Evolutionary conservation across 1,140 invertebrate species (phyloP), one percentile per base, ranked within the genome.

Genomic region (Delia radicum): DNA sequence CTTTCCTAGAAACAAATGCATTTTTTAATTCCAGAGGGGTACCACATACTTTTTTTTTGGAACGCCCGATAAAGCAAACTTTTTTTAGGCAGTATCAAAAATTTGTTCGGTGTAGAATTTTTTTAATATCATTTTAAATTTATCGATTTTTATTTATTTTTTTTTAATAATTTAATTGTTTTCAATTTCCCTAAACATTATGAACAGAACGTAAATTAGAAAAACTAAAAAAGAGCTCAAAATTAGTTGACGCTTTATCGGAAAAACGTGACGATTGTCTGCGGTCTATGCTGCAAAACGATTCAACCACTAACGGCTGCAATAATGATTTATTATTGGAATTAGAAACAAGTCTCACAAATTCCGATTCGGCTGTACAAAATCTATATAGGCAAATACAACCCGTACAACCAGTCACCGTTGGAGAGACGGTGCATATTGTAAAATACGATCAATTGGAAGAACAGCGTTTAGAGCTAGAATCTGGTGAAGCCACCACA

Each of bases 401-500:
- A 29, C 88, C 88, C 2, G 80, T 87, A 13, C 88, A 89, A 74
- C 85, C 88, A 29, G 61, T 89, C 5, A 88, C 81, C 21, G 80
- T 87, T 46, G 88, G 88, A 13, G 88, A 89, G 82, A 81, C 86
- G 15, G 83, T 88, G 0, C 81, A 86, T 28, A 87, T 89, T 46
- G 79, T 89, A 2, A 83, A 88, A 21, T 85, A 88, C 86, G 87
- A 89, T 81, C 85, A 87, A 31, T 80, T 89, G 61, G 77, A 79
- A 13, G 73, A 79, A 46, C 74, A 28, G 15, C 76, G 78, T 29
- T 26, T 77, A 12, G 69, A 74, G 24, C 63, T 67, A 27, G 77
- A 78, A 46, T 29, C 73, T 67, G 33, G 13, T 7, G 12, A 12
- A 21, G 21, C 48, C 18, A 48, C 7, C 5, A 46, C 13, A 10